These are phyloP conservation scores for Oscheius onirici DNA, from an alignment of 2,888 invertebrate species.

Conservation along the genomic window DNA sequence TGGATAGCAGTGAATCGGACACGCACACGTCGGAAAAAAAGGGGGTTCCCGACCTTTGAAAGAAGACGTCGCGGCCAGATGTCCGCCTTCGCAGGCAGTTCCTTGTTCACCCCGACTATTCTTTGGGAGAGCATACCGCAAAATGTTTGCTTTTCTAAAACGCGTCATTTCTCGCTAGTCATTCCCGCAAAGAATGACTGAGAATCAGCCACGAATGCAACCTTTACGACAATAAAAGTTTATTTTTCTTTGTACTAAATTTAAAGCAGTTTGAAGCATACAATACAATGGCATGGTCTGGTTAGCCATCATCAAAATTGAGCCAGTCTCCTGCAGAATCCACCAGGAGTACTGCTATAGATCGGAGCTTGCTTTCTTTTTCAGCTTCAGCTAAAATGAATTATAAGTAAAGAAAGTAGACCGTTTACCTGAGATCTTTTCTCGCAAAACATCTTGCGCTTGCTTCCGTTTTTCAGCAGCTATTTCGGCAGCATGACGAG, in stretches of 20 bases:
- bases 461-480: conserved; percentile 18
- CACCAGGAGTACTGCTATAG: conserved; percentile 8
- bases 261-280: neutral
- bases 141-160: conserved; percentile 13
- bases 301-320: neutral
- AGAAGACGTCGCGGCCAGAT: neutral
- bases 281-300: neutral
- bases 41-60: neutral
- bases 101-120: too few relatives aligned
- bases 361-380: neutral
- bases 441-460: neutral
- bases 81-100: neutral
- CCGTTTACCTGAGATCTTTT: neutral
- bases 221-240: neutral
- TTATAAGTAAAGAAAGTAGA: neutral
- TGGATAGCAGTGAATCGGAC: neutral
- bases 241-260: neutral
- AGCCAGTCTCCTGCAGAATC: conserved; percentile 17
- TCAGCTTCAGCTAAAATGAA: conserved; percentile 10
- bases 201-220: neutral
- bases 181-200: neutral
- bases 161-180: conserved; percentile 5
- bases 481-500: conserved; percentile 18
- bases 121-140: too few relatives aligned
- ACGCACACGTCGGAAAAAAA: neutral